Evolutionary conservation across 1,140 invertebrate genomes (phyloP), one percentile per base, ranked within the genome.

Genomic region (Tribolium madens): DNA sequence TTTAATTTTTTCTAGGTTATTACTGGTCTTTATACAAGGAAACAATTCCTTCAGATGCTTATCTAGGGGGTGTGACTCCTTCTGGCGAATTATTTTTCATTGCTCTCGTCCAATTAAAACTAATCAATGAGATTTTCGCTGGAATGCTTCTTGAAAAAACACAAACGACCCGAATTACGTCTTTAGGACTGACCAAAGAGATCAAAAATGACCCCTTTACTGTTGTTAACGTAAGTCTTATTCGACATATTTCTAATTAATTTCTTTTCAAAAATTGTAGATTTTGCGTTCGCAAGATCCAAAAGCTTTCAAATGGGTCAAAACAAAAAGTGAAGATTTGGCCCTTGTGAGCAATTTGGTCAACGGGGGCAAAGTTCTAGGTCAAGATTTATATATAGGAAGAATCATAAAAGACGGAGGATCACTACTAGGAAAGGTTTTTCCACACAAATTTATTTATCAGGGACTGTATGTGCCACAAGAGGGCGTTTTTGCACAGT

Each of bases 291-390:
- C 36, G 10, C 46, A 10, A 9, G 15, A 69, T 48, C 2, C 1
- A 0, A 17, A 69, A 3, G 36, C 26, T 3, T 68, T 57, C 10
- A 12, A 52, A 47, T 75, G 74, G 74, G 14, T 75, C 6, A 3
- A 7, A 13, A 75, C 74, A 10, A 69, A 69, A 68, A 75, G 13
- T 9, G 74, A 75, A 21, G 13, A 75, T 17, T 36, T 75, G 74
- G 14, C 64, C 17, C 6, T 50, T n/a, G 6, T 75, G 18, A 12
- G 26, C 0, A n/a, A 75, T 68, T 15, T 75, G 9, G 74, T 75
- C 3, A 18, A 17, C 7, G 74, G 74, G 1, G 74, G 74, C 1
- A 69, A 60, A 18, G 74, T 68, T 18, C 13, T 57, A 12, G 74
- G 64, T 1, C 60, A 52, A 13, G 64, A 50, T 48, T 18, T 75